A percentile compares a stretch with the other conserved stretches of the same genome.
Evolutionary conservation across 2,113 vertebrate species (phyloP).

Genomic region (Muntiacus muntjak): DNA sequence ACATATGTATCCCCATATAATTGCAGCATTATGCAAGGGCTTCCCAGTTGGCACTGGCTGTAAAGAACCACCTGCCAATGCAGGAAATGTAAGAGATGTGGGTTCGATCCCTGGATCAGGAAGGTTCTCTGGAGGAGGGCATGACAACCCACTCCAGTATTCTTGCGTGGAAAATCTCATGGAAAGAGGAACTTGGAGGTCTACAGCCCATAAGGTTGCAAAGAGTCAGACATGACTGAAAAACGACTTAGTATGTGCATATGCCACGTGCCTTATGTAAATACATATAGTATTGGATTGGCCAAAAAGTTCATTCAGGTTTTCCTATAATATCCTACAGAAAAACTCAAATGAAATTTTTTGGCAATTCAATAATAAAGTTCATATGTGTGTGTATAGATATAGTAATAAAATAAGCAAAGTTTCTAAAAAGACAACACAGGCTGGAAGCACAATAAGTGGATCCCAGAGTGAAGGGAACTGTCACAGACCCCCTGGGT

Average conservation of each 20-base stretch:
- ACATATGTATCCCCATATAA: not conserved
- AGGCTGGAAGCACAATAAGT: not conserved
- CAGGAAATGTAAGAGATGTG: not conserved
- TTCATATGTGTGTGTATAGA: not conserved
- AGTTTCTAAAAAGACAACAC: not conserved
- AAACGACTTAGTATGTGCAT: fast-evolving
- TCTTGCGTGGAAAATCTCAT: not conserved
- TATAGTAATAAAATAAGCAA: not conserved
- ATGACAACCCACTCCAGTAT: not conserved
- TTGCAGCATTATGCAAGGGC: not conserved
- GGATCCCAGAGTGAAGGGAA: not conserved
- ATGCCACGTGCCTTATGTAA: fast-evolving
- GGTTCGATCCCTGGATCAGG: not conserved
- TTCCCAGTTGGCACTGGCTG: not conserved
- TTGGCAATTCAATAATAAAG: not conserved
- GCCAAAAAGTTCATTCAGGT: not conserved
- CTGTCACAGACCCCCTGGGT: not conserved
- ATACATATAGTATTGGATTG: not conserved
- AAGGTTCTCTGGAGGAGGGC: not conserved
- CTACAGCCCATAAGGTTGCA: not conserved
- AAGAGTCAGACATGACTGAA: not conserved
- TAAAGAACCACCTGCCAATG: not conserved
- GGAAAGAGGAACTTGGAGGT: not conserved
- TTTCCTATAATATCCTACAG: not conserved
- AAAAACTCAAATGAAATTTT: not conserved